A percentile compares a stretch with the other conserved stretches of the same genome.
Evolutionary conservation across 2,113 vertebrate species (phyloP).

Genomic region (Anoplopoma fimbria): DNA sequence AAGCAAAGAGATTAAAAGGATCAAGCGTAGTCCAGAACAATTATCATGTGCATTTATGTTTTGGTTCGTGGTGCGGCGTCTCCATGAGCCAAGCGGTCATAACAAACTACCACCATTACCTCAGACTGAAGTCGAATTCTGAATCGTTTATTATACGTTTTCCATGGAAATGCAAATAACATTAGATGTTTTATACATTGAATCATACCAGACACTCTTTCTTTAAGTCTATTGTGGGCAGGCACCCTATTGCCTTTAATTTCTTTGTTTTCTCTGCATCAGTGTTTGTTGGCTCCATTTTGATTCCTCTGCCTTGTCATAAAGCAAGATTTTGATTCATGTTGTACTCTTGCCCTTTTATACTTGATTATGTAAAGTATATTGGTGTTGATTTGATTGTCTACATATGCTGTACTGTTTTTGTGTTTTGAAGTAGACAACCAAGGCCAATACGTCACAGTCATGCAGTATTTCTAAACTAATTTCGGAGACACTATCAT

Average conservation of each 20-base stretch:
- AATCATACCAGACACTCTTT: conserved; percentile 8
- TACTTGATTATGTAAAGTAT: conserved; percentile 41
- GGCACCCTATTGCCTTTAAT: conserved; percentile 36
- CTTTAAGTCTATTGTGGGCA: not conserved
- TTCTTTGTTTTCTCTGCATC: conserved; percentile 26
- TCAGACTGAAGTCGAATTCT: conserved; percentile 64
- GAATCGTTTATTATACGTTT: conserved; percentile 6
- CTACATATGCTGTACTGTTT: conserved; percentile 44
- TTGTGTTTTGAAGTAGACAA: conserved; percentile 55
- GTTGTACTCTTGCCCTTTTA: conserved; percentile 45
- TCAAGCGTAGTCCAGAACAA: conserved; percentile 28
- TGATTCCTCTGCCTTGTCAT: conserved; percentile 14
- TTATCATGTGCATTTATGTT: conserved; percentile 63
- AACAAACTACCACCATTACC: conserved; percentile 69
- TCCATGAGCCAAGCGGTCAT: conserved; percentile 44
- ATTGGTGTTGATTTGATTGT: conserved; percentile 49
- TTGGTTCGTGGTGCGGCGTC: conserved; percentile 47
- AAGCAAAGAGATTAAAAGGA: conserved; percentile 50
- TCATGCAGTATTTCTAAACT: conserved; percentile 28
- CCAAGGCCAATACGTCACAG: conserved; percentile 40
- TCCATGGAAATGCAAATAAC: conserved; percentile 27
- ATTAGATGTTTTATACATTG: conserved; percentile 27
- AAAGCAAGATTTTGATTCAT: conserved; percentile 24
- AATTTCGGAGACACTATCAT: conserved; percentile 6
- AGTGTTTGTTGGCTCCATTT: too few species aligned